Percentiles rank a stretch among this genome's conserved stretches.
Conservation (phyloP, 2,113 vertebrate species). For the Martes martes region DNA sequence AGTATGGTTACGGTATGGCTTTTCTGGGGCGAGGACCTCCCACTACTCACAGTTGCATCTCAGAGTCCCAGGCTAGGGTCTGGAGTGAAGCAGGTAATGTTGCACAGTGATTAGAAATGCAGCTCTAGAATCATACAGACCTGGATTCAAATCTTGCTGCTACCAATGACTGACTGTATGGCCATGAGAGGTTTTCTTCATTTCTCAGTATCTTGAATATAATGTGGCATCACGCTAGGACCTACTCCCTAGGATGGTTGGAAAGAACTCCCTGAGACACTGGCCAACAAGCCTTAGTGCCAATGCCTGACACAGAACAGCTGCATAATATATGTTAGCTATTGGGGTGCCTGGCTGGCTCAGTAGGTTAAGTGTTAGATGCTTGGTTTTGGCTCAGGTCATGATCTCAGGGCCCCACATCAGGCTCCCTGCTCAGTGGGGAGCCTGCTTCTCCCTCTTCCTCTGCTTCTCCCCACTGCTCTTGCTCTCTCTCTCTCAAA, state of each 20-base stretch:
- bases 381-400: neutral
- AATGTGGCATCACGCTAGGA: neutral
- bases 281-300: neutral
- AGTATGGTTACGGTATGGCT: neutral
- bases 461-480: neutral
- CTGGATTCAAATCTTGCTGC: neutral
- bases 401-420: neutral
- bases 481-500: neutral
- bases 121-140: neutral
- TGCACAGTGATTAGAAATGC: neutral
- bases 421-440: neutral
- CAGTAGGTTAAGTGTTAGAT: neutral
- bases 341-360: neutral
- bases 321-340: neutral
- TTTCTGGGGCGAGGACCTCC: neutral
- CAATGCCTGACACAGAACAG: neutral
- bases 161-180: neutral
- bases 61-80: neutral
- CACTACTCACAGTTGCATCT: neutral
- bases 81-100: neutral
- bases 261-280: neutral
- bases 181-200: rapidly evolving
- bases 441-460: neutral
- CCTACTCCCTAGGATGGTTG: neutral
- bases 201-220: neutral